A percentile compares a stretch with the other conserved stretches of the same genome.
Evolutionary conservation across 2,113 vertebrate genomes (phyloP).

Genomic region (Larimichthys polyactis): DNA sequence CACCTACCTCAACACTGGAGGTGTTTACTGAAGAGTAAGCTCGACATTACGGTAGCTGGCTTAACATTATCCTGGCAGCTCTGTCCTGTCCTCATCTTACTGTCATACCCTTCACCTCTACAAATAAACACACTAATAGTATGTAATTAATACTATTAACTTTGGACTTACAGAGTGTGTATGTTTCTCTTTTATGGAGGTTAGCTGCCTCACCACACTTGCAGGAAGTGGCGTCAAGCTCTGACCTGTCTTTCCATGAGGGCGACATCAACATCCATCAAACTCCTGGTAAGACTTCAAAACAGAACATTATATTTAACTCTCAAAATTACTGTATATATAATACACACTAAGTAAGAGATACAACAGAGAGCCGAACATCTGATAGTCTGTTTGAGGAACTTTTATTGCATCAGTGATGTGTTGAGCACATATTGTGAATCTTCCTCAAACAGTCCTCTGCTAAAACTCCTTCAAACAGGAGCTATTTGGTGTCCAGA

Average conservation of each 20-base stretch:
- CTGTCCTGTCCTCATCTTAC: background rate
- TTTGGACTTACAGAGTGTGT: background rate
- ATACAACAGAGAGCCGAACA: background rate
- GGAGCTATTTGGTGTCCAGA: background rate
- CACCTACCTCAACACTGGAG: background rate
- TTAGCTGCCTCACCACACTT: background rate
- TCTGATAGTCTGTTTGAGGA: background rate
- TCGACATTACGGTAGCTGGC: background rate
- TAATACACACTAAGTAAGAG: background rate
- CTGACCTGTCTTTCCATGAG: background rate
- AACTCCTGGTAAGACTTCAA: background rate
- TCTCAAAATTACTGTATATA: too few species aligned
- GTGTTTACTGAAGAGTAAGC: background rate
- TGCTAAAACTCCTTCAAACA: background rate
- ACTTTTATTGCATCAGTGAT: conserved; percentile 6
- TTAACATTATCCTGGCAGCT: background rate
- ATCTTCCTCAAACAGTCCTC: conserved; percentile 4
- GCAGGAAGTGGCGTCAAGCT: background rate
- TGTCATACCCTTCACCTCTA: background rate
- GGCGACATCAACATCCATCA: background rate
- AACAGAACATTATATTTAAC: background rate
- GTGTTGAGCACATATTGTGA: background rate
- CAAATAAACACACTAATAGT: background rate
- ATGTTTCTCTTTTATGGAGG: background rate
- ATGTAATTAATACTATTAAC: background rate